Evolutionary conservation across 2,888 invertebrate genomes (phyloP).

Genomic region (Drosophila setosimentum): DNA sequence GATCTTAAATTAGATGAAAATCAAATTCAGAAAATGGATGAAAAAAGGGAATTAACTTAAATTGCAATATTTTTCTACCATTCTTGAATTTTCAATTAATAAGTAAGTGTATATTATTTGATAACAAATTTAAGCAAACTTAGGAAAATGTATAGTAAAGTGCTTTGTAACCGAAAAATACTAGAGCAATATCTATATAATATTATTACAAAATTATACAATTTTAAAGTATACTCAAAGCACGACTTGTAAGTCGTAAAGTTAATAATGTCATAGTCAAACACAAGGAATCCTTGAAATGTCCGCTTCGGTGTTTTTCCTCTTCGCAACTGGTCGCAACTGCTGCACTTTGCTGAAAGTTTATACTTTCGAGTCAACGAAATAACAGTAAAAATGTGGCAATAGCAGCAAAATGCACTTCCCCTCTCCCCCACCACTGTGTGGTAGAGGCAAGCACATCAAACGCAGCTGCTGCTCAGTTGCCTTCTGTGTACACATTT

Average conservation of each 20-base stretch:
- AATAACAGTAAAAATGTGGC: slow-evolving; percentile 42
- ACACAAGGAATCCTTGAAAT: slow-evolving; percentile 30
- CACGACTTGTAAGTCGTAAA: slow-evolving; percentile 11
- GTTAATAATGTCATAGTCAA: slow-evolving; percentile 30
- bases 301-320: slow-evolving; percentile 1
- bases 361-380: slow-evolving; percentile 33
- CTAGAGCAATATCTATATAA: neutral
- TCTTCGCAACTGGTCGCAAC: slow-evolving; percentile 6
- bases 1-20: neutral
- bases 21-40: rapidly evolving
- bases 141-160: neutral
- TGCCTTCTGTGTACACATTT: slow-evolving; percentile 17
- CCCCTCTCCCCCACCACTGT: slow-evolving; percentile 9
- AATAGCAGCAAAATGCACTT: slow-evolving; percentile 48
- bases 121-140: neutral
- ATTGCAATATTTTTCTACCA: neutral
- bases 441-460: slow-evolving; percentile 47
- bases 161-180: neutral
- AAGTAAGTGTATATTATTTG: neutral
- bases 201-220: neutral
- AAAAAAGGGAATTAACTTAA: neutral
- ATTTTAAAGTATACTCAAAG: slow-evolving; percentile 10
- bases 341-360: slow-evolving; percentile 46
- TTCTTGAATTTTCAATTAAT: neutral
- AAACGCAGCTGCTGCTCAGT: slow-evolving; percentile 64